phyloP scores from a whole-genome alignment of 2,797 vertebrate species.

The Crenuchus spilurus region DNA sequence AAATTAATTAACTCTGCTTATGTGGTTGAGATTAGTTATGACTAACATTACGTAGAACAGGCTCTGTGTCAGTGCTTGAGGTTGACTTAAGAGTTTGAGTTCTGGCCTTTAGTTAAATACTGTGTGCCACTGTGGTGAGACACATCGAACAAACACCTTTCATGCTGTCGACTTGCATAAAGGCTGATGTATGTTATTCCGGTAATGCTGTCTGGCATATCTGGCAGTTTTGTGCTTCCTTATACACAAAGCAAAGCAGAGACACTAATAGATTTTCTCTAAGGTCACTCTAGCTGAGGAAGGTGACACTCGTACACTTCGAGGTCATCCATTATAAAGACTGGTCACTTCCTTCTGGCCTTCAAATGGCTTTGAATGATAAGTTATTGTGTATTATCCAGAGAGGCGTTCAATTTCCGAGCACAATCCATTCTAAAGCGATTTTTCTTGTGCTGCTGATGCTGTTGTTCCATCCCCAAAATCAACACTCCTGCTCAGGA shows the following conservation, averaged over 20 bases:
- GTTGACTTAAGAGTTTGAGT: neutral
- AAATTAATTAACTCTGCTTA: slow-evolving; percentile 34
- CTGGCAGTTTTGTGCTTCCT: neutral
- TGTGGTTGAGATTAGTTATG: slow-evolving; percentile 36
- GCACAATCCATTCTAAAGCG: slow-evolving; percentile 61
- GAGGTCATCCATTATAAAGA: slow-evolving; percentile 28
- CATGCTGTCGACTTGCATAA: neutral
- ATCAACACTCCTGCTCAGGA: slow-evolving; percentile 72
- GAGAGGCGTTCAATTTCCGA: slow-evolving; percentile 44
- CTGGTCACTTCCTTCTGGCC: slow-evolving; percentile 3
- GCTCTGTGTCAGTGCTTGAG: neutral
- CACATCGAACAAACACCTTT: neutral
- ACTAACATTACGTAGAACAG: slow-evolving; percentile 14
- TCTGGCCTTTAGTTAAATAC: slow-evolving; percentile 16
- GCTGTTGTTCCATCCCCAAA: slow-evolving; percentile 68
- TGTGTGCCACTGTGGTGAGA: slow-evolving; percentile 5
- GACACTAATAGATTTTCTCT: slow-evolving; percentile 5
- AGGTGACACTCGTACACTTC: neutral
- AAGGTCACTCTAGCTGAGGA: slow-evolving; percentile 1
- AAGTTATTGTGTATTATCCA: slow-evolving; percentile 42
- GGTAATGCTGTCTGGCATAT: neutral
- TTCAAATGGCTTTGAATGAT: slow-evolving; percentile 30
- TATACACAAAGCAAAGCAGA: neutral
- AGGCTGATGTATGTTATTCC: neutral
- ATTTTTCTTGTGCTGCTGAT: slow-evolving; percentile 66